Evolutionary conservation across 30 jellyfish, hydroid and myxozoan species (phyloP).

Genomic region (Cassiopea xamachana): DNA sequence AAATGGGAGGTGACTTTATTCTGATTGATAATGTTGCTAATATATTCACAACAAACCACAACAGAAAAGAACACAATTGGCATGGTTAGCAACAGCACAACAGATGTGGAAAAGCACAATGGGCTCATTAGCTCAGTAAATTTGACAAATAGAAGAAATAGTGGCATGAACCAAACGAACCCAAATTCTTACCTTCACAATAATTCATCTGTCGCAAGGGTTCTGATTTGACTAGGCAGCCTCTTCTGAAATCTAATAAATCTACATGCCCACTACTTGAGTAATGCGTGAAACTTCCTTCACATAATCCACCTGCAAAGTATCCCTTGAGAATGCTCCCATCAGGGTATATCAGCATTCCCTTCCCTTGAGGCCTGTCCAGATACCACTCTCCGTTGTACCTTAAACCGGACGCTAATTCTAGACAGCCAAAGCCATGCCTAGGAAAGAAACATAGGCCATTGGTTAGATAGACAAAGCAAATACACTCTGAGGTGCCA

Average conservation of each 20-base stretch:
- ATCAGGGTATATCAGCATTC: slow-evolving; percentile 36
- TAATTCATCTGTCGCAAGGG: background rate
- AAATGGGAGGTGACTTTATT: no score
- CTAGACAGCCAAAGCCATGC: slow-evolving; percentile 45
- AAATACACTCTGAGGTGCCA: no score
- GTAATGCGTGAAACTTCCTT: slow-evolving; percentile 25
- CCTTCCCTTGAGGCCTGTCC: slow-evolving; percentile 57
- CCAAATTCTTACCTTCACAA: background rate
- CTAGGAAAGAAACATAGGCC: background rate
- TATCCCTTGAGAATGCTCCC: slow-evolving; percentile 54
- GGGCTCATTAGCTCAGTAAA: no score
- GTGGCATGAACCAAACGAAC: no score
- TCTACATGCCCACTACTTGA: slow-evolving; percentile 29
- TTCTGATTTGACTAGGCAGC: slow-evolving; percentile 4
- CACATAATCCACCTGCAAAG: slow-evolving; percentile 44
- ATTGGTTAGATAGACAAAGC: no score
- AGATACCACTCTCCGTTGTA: slow-evolving; percentile 49
- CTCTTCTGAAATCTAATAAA: slow-evolving; percentile 22
- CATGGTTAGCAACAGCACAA: no score
- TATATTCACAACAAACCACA: no score
- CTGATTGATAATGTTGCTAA: no score
- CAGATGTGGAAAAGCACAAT: no score
- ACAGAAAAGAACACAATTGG: no score
- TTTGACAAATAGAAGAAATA: no score
- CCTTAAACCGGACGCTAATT: slow-evolving; percentile 44